Evolutionary conservation across 1,140 invertebrate genomes (phyloP).

Genomic region (Rhagoletis zephyria): DNA sequence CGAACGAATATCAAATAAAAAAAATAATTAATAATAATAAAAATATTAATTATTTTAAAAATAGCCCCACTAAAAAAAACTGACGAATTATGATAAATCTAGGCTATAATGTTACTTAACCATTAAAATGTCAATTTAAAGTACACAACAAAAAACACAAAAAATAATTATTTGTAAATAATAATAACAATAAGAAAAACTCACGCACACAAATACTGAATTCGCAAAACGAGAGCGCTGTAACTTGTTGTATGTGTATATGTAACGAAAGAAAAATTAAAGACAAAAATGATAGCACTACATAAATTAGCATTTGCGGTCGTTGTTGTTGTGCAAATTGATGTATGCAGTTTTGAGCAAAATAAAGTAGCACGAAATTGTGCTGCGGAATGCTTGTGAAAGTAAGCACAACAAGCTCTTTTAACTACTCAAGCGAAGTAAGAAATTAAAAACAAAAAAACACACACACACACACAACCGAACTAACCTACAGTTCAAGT

Average conservation of each 20-base stretch:
- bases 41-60: not conserved
- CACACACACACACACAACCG: not conserved
- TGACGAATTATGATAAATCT: not conserved
- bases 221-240: not conserved
- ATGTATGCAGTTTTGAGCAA: not conserved
- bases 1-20: not conserved
- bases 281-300: not conserved
- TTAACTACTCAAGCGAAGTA: not conserved
- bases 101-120: not conserved
- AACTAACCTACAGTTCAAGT: conserved; percentile 32
- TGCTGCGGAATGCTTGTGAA: too few relatives aligned
- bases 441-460: not conserved
- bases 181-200: conserved; percentile 1
- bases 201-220: not conserved
- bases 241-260: not conserved
- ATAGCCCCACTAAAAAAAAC: conserved; percentile 20
- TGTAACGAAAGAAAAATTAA: not conserved
- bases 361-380: not conserved
- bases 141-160: conserved; percentile 53
- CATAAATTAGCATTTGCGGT: not conserved
- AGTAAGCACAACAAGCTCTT: not conserved
- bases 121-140: conserved; percentile 48
- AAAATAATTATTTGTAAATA: conserved; percentile 1
- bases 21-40: not conserved
- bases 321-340: not conserved